These are phyloP conservation scores for Sialis fuliginosa DNA, from an alignment of 2,888 invertebrate genomes.

Conservation along the genomic window DNA sequence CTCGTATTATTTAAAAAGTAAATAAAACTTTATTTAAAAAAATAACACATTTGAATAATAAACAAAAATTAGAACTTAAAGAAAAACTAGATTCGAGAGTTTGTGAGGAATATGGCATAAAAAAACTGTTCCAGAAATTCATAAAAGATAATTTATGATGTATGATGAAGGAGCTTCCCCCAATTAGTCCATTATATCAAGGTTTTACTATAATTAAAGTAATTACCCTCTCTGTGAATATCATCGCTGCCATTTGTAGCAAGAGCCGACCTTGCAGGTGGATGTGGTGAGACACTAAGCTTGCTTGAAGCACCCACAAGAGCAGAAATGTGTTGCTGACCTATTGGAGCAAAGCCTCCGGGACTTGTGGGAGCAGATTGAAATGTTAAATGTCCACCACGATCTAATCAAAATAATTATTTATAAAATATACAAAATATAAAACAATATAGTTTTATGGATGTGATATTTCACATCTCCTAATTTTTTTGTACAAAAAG, in stretches of 20 bases:
- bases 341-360: constrained; percentile 32
- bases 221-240: constrained; percentile 25
- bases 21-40: background rate
- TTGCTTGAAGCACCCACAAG: constrained; percentile 28
- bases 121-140: no score
- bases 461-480: background rate
- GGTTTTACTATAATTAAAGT: background rate
- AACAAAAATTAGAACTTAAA: background rate
- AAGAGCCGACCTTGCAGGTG: constrained; percentile 37
- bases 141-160: no score
- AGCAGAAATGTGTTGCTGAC: constrained; percentile 29
- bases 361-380: constrained; percentile 46
- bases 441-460: background rate
- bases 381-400: constrained; percentile 4
- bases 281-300: constrained; percentile 34
- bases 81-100: no score
- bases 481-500: background rate
- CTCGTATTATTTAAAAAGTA: background rate
- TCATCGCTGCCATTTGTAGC: constrained; percentile 38
- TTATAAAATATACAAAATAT: background rate
- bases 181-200: no score
- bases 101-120: no score
- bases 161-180: background rate
- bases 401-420: constrained; percentile 1
- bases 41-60: constrained; percentile 12